Evolutionary conservation across 2,888 invertebrate genomes (phyloP).

Genomic region (Nasonia oneida): DNA sequence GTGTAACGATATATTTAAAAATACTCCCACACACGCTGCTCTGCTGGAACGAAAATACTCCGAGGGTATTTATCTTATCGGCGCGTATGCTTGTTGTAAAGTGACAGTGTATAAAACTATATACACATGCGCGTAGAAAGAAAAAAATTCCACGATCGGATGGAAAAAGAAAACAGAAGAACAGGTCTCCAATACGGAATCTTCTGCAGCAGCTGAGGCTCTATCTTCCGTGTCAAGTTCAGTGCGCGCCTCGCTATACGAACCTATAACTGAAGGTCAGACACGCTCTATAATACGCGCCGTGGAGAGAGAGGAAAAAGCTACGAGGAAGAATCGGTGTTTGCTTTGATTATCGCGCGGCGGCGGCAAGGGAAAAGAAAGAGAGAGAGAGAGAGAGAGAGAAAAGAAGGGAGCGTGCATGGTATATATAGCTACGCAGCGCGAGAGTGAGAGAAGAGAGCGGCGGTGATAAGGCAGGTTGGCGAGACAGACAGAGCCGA

Average conservation of each 20-base stretch:
- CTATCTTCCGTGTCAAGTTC: conserved; percentile 2
- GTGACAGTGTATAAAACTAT: too few species aligned
- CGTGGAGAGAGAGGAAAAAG: conserved; percentile 30
- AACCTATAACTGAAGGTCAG: background rate
- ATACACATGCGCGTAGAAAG: too few species aligned
- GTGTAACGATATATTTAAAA: too few species aligned
- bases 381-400: conserved; percentile 16
- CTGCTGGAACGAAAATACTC: too few species aligned
- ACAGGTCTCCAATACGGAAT: background rate
- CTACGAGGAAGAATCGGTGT: conserved; percentile 21
- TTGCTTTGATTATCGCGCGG: conserved; percentile 52
- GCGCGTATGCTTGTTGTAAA: too few species aligned
- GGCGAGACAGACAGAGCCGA: background rate
- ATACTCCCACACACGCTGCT: too few species aligned
- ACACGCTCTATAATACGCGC: too few species aligned
- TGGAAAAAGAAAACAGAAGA: background rate
- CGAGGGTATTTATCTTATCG: too few species aligned
- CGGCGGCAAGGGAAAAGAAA: conserved; percentile 5
- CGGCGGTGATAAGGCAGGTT: conserved; percentile 50
- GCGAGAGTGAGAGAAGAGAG: conserved; percentile 4
- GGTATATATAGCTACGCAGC: background rate
- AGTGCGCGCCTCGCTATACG: background rate
- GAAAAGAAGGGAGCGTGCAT: conserved; percentile 9
- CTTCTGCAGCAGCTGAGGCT: background rate
- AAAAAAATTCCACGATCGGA: background rate